Evolutionary conservation across 2,888 invertebrate genomes (phyloP).

Genomic region (Monochamus alternatus): DNA sequence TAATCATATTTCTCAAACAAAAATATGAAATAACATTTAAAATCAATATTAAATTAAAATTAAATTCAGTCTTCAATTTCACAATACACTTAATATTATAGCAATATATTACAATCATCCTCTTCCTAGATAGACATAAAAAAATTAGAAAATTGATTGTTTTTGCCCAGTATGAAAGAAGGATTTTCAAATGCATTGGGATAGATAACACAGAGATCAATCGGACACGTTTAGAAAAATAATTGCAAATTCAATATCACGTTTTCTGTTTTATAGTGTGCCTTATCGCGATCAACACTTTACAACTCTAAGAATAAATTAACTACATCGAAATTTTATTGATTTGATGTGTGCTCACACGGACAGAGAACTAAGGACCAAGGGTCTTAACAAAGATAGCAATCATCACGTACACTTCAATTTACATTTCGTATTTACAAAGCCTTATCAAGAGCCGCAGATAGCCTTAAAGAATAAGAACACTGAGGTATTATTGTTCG

Average conservation of each 20-base stretch:
- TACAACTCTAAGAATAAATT: background rate
- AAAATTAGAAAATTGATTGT: too few species aligned
- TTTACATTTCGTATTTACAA: constrained; percentile 30
- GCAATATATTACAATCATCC: too few species aligned
- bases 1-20: too few species aligned
- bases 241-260: background rate
- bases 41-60: too few species aligned
- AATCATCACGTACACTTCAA: constrained; percentile 26
- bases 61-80: too few species aligned
- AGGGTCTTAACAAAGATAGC: constrained; percentile 21
- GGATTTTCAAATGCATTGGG: background rate
- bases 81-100: too few species aligned
- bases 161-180: too few species aligned
- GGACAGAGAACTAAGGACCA: constrained; percentile 1
- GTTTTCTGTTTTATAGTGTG: constrained; percentile 6
- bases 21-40: too few species aligned
- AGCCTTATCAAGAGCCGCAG: constrained; percentile 19
- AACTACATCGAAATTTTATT: constrained; percentile 6
- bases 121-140: too few species aligned
- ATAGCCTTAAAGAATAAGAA: constrained; percentile 14
- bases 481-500: constrained; percentile 20
- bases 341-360: constrained; percentile 25
- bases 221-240: background rate
- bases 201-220: background rate
- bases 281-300: background rate